Evolutionary conservation across 1,140 invertebrate species (phyloP), one percentile per base, ranked within the genome.

Genomic region (Brachionus rubens): DNA sequence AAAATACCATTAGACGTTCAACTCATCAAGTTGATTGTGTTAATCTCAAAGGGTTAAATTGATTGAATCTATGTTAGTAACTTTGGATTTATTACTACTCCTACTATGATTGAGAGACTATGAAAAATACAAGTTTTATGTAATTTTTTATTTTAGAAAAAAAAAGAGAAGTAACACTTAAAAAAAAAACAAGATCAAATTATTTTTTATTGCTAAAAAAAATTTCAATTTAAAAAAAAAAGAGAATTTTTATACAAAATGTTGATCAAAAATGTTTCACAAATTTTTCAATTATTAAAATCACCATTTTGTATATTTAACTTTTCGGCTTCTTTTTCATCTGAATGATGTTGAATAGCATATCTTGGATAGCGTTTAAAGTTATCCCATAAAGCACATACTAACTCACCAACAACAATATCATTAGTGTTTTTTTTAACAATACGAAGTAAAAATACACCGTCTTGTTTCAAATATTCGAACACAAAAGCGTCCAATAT

Each of bases 351-450:
- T 28, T 47, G 67, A 5, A 70, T 70, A 14, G 43, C 41, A 36
- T 33, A 47, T 70, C 26, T 70, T 9, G 41, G 67, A 70, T 70
- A 70, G 14, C 67, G 40, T 36, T 70, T 70, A 70, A 48, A 75
- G 14, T 75, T 52, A 19, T 75, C 70, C 86, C 86, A 87, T 30
- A 87, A 77, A 62, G 85, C 84, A 36, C 84, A 81, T 56, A 87
- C 82, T 52, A 87, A 78, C 79, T 87, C 86, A 7, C 84, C 86
- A 26, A 86, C 86, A 70, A 87, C 80, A 30, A 87, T 86, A 77
- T 87, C 85, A 75, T 86, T 86, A 65, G 86, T 84, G 79, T 87
- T 87, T 77, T 86, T 85, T 28, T 85, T 85, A 36, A 87, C 85
- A 19, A 87, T 81, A 40, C 86, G 79, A 19, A 87, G 80, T 9